phyloP scores from a whole-genome alignment of 2,797 vertebrate species.

The Ambastaia sidthimunki region DNA sequence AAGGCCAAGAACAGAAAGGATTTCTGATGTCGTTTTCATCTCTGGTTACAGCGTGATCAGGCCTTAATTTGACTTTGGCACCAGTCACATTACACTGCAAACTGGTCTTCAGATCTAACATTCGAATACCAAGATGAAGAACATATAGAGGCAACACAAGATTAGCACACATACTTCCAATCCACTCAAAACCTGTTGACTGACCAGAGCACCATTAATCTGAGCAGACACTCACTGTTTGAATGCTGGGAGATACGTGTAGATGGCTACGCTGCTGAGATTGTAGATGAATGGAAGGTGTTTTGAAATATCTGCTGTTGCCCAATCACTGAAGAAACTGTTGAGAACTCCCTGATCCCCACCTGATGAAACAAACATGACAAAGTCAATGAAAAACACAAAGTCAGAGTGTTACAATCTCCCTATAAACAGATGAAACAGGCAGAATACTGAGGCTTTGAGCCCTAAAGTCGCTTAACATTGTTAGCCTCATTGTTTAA shows the following conservation, averaged over 20 bases:
- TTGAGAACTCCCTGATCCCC: constrained; percentile 98
- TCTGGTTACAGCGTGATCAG: constrained; percentile 67
- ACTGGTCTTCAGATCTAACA: neutral
- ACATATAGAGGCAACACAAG: neutral
- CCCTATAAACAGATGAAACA: no score
- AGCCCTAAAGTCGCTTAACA: neutral
- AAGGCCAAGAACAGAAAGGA: constrained; percentile 65
- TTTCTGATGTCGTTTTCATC: constrained; percentile 73
- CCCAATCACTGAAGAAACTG: constrained; percentile 93
- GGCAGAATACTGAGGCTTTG: no score
- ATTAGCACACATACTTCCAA: neutral
- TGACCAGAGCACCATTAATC: no score
- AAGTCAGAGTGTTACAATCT: no score
- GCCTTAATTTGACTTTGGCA: constrained; percentile 54
- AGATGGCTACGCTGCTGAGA: constrained; percentile 93
- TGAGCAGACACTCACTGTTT: constrained; percentile 86
- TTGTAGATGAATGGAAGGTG: constrained; percentile 99
- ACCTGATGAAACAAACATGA: constrained; percentile 75
- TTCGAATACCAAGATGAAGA: neutral
- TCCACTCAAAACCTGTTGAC: no score
- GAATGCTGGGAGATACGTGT: constrained; percentile 97
- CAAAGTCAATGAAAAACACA: neutral
- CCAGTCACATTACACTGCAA: neutral
- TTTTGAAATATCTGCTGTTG: constrained; percentile 94
- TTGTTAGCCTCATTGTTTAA: neutral